phyloP scores from a whole-genome alignment of 2,113 vertebrate species.

The Callipepla californica region DNA sequence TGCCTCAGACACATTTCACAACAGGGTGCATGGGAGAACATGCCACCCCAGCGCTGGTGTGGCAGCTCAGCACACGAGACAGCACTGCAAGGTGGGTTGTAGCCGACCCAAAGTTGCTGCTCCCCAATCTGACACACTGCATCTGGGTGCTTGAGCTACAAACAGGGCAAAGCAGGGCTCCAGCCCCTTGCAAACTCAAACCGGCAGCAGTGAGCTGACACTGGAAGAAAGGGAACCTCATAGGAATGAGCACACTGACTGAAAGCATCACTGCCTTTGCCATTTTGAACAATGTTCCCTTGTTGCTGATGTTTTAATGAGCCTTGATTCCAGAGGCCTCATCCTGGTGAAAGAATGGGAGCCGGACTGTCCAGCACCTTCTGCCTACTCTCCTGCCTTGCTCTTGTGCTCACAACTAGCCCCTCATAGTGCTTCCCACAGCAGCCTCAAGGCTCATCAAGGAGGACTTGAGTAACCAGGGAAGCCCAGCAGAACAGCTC shows the following conservation, averaged over 20 bases:
- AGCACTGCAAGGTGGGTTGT: neutral
- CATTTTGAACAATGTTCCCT: neutral
- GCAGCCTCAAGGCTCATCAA: neutral
- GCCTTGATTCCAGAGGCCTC: neutral
- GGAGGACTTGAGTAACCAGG: neutral
- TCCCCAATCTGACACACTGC: accelerated
- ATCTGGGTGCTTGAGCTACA: neutral
- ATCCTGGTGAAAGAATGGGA: neutral
- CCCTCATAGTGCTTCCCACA: neutral
- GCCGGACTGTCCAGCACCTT: neutral
- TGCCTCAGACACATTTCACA: neutral
- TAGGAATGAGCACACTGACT: neutral
- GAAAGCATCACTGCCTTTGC: neutral
- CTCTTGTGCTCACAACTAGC: neutral
- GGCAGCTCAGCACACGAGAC: neutral
- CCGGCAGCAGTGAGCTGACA: neutral
- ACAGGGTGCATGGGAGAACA: neutral
- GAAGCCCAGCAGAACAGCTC: neutral
- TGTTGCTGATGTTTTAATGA: neutral
- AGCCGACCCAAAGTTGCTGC: neutral
- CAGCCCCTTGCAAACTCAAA: neutral
- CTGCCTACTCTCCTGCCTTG: neutral
- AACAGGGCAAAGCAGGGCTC: neutral
- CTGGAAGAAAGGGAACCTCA: neutral
- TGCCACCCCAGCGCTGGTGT: neutral